A percentile compares a stretch with the other conserved stretches of the same genome.
phyloP scores from a whole-genome alignment of 2,113 vertebrate genomes.

The Anolis sagrei region DNA sequence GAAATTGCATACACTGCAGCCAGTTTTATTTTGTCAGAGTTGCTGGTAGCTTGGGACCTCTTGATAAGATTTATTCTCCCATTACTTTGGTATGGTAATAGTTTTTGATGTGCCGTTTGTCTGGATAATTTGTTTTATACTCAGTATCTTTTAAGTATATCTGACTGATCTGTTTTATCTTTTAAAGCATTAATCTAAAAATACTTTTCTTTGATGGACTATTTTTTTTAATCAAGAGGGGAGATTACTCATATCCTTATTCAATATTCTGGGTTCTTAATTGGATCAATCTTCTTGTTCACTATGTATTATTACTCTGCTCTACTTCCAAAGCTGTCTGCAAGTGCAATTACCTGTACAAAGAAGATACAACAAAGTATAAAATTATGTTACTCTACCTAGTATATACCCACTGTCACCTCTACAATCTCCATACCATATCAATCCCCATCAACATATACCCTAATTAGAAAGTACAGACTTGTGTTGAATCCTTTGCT shows the following conservation, averaged over 20 bases:
- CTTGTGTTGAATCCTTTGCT: background rate
- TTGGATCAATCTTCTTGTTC: background rate
- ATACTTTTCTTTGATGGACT: background rate
- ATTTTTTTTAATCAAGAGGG: conserved; percentile 20
- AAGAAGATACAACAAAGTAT: background rate
- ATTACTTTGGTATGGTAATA: conserved; percentile 10
- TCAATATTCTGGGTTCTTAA: background rate
- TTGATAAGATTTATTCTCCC: background rate
- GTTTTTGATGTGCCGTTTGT: conserved; percentile 32
- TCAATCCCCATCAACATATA: too few species aligned
- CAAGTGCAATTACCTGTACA: background rate
- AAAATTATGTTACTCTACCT: background rate
- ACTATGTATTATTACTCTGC: background rate
- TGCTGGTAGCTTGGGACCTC: conserved; percentile 1
- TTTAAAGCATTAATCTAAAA: conserved; percentile 1
- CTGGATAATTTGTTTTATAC: conserved; percentile 31
- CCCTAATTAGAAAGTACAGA: background rate
- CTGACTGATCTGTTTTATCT: conserved; percentile 10
- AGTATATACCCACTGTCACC: background rate
- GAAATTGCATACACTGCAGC: background rate
- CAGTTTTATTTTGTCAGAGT: conserved; percentile 7
- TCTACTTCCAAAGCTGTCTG: background rate
- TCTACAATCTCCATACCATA: too few species aligned
- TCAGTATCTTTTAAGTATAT: background rate
- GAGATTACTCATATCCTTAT: background rate